phyloP scores from a whole-genome alignment of 1,140 invertebrate species.

The Magallana ariakensis region DNA sequence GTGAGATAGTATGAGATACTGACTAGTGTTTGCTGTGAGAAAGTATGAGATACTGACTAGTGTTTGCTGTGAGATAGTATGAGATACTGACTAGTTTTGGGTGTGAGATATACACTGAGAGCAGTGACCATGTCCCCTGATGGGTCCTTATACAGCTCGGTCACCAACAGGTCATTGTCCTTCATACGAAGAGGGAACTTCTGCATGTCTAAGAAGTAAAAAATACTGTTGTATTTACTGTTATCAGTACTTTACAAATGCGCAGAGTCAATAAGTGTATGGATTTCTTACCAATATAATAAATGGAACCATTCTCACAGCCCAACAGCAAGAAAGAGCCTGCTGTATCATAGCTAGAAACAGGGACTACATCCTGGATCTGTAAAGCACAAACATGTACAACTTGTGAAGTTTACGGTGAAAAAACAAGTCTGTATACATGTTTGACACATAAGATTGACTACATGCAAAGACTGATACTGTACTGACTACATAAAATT shows the following conservation, averaged over 20 bases:
- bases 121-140: slow-evolving; percentile 97
- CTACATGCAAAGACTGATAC: too few relatives aligned
- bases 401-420: background rate
- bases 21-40: background rate
- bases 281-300: slow-evolving; percentile 90
- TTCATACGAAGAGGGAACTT: slow-evolving; percentile 99
- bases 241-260: too few relatives aligned
- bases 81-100: slow-evolving; percentile 92
- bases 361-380: slow-evolving; percentile 96
- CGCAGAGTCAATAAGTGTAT: background rate
- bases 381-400: slow-evolving; percentile 79
- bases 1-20: slow-evolving; percentile 23
- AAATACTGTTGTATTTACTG: too few relatives aligned
- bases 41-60: slow-evolving; percentile 26
- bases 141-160: slow-evolving; percentile 96
- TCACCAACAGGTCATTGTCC: slow-evolving; percentile 97
- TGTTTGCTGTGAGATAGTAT: background rate
- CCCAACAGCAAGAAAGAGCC: slow-evolving; percentile 96
- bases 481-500: too few relatives aligned
- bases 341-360: slow-evolving; percentile 96
- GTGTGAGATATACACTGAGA: slow-evolving; percentile 98
- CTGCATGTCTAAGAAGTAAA: slow-evolving; percentile 90
- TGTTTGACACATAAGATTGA: too few relatives aligned
- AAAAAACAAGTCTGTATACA: too few relatives aligned
- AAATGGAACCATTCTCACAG: slow-evolving; percentile 97